Evolutionary conservation across 2,113 vertebrate genomes (phyloP).

Genomic region (Catharus minimus): DNA sequence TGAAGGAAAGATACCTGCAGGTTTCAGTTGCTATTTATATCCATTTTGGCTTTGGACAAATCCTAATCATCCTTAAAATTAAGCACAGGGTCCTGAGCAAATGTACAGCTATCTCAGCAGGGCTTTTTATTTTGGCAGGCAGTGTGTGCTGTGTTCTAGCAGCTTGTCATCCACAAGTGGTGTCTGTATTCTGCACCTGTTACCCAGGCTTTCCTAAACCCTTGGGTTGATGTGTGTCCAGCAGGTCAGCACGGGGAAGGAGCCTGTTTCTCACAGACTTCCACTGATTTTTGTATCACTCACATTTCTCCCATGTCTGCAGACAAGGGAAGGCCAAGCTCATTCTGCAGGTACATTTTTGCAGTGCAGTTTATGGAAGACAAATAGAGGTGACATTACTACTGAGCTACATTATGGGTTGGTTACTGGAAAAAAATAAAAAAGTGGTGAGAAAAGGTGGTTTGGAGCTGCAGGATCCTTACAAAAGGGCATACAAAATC

Average conservation of each 20-base stretch:
- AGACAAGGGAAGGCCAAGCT: background rate
- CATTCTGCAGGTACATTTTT: background rate
- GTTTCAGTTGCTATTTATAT: conserved; percentile 33
- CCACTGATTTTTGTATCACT: background rate
- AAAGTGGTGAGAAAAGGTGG: background rate
- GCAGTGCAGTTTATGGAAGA: background rate
- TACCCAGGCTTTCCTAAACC: background rate
- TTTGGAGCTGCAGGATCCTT: background rate
- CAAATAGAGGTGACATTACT: background rate
- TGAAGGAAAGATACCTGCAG: background rate
- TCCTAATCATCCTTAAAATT: conserved; percentile 26
- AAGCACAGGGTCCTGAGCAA: background rate
- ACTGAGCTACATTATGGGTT: background rate
- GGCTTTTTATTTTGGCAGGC: background rate
- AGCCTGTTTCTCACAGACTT: background rate
- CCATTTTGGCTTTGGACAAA: background rate
- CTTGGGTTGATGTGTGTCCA: background rate
- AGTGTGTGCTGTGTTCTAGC: background rate
- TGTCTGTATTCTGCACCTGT: background rate
- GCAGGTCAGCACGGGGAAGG: background rate
- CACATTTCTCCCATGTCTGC: background rate
- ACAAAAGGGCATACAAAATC: background rate
- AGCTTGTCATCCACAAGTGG: background rate
- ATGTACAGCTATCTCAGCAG: background rate
- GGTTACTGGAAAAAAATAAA: background rate